Evolutionary conservation across 2,797 vertebrate genomes (phyloP).

Genomic region (Alcedo quadribrachys): DNA sequence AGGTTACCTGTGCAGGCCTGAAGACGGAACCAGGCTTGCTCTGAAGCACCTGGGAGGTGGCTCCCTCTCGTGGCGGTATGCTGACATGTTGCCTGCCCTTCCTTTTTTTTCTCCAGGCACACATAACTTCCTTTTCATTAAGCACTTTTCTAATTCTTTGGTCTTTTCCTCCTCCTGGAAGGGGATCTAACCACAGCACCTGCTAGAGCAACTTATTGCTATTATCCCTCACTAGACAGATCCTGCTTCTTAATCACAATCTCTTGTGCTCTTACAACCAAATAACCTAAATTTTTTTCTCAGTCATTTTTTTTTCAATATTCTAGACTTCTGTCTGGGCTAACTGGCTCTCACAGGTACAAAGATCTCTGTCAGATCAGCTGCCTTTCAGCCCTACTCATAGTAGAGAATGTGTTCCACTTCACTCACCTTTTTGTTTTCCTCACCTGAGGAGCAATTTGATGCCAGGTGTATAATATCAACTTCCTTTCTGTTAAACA

Average conservation of each 20-base stretch:
- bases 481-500: not conserved
- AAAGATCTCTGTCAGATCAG: not conserved
- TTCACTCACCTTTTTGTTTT: not conserved
- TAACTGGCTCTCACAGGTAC: not conserved
- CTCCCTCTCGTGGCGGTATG: not conserved
- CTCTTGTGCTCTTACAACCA: not conserved
- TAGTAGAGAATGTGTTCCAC: not conserved
- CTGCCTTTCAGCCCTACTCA: not conserved
- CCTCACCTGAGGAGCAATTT: not conserved
- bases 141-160: not conserved
- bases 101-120: not conserved
- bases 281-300: not conserved
- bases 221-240: not conserved
- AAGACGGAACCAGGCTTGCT: not conserved
- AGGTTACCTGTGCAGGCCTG: not conserved
- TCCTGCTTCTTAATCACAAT: not conserved
- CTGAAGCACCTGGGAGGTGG: not conserved
- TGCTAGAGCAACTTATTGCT: not conserved
- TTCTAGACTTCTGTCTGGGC: not conserved
- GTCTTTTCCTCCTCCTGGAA: not conserved
- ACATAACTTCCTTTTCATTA: not conserved
- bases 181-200: not conserved
- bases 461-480: not conserved
- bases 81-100: not conserved
- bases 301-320: not conserved